phyloP scores from a whole-genome alignment of 2,797 vertebrate genomes.

The Echiichthys vipera region DNA sequence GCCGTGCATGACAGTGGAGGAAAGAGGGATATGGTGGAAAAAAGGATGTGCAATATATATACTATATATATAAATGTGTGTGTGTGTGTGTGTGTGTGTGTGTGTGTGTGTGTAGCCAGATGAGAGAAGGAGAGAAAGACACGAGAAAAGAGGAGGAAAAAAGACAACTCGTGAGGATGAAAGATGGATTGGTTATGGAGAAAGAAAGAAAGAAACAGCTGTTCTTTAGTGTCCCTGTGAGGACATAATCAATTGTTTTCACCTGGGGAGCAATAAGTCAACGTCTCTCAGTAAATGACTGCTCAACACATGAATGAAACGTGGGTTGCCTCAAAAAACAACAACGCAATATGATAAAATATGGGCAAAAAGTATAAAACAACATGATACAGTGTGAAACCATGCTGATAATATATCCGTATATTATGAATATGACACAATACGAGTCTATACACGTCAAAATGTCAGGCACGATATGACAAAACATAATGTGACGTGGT shows the following conservation, averaged over 20 bases:
- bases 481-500: not conserved
- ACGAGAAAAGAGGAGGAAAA: not conserved
- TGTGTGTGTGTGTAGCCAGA: not conserved
- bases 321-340: not conserved
- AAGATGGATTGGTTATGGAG: slow-evolving; percentile 22
- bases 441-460: not conserved
- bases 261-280: slow-evolving; percentile 62
- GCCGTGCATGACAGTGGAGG: not conserved
- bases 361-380: not conserved
- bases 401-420: not conserved
- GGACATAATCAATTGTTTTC: slow-evolving; percentile 63
- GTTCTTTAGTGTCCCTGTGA: slow-evolving; percentile 62
- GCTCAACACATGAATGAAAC: slow-evolving; percentile 39
- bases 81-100: not conserved
- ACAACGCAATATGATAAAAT: not conserved
- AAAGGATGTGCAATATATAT: not conserved
- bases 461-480: not conserved
- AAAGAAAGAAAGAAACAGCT: slow-evolving; percentile 65
- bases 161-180: not conserved
- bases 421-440: not conserved
- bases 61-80: not conserved
- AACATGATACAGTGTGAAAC: not conserved
- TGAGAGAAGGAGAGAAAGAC: not conserved
- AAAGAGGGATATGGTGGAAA: not conserved
- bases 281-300: slow-evolving; percentile 29